These are phyloP conservation scores for Chloroceryle inda DNA, from an alignment of 2,797 vertebrate species.

Conservation along the genomic window DNA sequence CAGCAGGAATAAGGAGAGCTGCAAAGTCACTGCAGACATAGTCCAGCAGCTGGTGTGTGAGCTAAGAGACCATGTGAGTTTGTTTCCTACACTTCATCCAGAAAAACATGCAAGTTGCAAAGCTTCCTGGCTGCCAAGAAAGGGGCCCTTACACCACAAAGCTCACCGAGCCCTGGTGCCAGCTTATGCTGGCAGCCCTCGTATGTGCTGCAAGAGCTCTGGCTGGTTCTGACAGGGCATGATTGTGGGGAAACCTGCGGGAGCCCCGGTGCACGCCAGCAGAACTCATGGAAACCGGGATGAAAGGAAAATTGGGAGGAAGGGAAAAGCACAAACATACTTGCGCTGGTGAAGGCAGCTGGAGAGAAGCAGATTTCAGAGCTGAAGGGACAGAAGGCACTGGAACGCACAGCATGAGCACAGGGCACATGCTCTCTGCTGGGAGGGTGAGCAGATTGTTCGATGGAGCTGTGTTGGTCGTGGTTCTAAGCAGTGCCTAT, in stretches of 20 bases:
- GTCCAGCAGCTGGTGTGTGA: not conserved
- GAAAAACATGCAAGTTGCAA: not conserved
- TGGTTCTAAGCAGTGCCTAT: not conserved
- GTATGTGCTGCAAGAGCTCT: not conserved
- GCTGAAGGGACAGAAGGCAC: not conserved
- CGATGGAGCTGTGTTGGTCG: not conserved
- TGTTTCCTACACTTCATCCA: not conserved
- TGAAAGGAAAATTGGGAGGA: not conserved
- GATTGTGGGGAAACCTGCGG: fast-evolving
- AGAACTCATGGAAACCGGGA: not conserved
- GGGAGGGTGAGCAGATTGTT: not conserved
- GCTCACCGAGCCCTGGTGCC: not conserved
- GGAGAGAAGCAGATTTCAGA: not conserved
- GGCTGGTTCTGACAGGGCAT: not conserved
- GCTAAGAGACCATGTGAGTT: not conserved
- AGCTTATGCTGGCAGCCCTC: not conserved
- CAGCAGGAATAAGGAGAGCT: not conserved
- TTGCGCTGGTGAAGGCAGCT: not conserved
- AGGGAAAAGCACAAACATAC: not conserved
- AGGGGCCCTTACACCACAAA: not conserved
- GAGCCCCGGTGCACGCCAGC: not conserved
- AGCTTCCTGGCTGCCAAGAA: not conserved
- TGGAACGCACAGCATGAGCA: not conserved
- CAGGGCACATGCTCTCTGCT: not conserved
- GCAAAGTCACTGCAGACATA: not conserved